Percentiles rank a stretch among this genome's conserved stretches.
phyloP scores from a whole-genome alignment of 2,888 invertebrate genomes.

The Euzetes globulus region DNA sequence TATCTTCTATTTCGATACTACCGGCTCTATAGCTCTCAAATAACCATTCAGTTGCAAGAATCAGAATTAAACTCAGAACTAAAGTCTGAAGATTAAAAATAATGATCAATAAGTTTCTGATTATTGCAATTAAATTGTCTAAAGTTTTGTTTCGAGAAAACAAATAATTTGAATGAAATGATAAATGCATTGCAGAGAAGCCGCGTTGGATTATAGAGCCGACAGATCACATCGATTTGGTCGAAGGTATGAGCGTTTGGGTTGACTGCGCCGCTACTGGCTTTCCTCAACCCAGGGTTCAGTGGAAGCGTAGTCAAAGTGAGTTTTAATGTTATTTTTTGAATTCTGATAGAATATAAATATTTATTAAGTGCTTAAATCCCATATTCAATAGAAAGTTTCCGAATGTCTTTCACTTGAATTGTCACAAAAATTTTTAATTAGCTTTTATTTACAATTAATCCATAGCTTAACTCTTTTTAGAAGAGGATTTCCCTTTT shows the following conservation, averaged over 20 bases:
- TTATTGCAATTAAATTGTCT: background rate
- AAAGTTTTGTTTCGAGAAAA: background rate
- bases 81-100: too few species aligned
- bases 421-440: background rate
- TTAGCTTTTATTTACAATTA: background rate
- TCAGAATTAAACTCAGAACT: background rate
- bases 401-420: background rate
- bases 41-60: background rate
- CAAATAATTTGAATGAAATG: background rate
- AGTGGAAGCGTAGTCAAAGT: constrained; percentile 74
- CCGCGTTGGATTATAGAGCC: constrained; percentile 35
- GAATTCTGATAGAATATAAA: background rate
- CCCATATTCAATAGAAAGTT: background rate
- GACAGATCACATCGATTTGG: constrained; percentile 20
- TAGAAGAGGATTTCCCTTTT: background rate
- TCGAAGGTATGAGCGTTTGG: constrained; percentile 31
- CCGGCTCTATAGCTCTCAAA: background rate
- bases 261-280: constrained; percentile 32
- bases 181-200: constrained; percentile 18
- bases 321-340: constrained; percentile 47
- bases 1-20: background rate
- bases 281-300: constrained; percentile 29
- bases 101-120: too few species aligned
- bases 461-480: background rate
- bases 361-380: background rate